Base-by-base conservation (phyloP, 2,888 invertebrate genomes). In the Mythimna pallens region DNA sequence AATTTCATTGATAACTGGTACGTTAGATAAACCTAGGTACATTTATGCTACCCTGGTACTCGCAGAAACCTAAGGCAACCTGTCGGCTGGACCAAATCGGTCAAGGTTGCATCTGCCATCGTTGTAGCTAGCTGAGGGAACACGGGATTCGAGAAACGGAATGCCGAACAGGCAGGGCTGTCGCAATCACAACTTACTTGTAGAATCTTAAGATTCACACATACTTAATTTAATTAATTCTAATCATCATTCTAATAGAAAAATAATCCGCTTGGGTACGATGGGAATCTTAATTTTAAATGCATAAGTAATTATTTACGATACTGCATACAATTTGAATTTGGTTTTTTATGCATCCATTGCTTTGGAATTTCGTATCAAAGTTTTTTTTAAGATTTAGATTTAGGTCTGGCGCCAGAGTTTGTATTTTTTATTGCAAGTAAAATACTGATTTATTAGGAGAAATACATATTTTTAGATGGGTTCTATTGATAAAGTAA, bases 121-220 rank as follows among this genome's bases (percentile, higher is more conserved):
- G 71, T 70, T 74, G 79, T 70, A 69, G 66, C 71, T 78, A 36
- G 63, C 62, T 82, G 73, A 85, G 80, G 86, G 75, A 76, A 85
- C 76, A 74, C 73, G 75, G 75, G 77, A 84, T 82, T 76, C 70
- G 76, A 85, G 72, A 72, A 81, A 75, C 55, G 73, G 73, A 86
- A 76, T 80, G 73, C 59, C 22, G 52, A 58, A 30, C 30, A 86
- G 84, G 82, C 30, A 85, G 86, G 86, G 85, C 63, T 84, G 85
- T 73, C 80, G 59, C 66, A 76, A 83, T 59, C 64, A 54, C 40
- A 50, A 30, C 55, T 63, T 9, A 54, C 36, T 40, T 9, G 9
- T 40, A 61, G 14, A 47, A 34, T 30, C 61, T 65, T 66, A 67
- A 54, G 22, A 70, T 58, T 67, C 36, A 73, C 25, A 63, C 50